phyloP scores from a whole-genome alignment of 1,140 invertebrate species.

The Calephelis virginiensis region DNA sequence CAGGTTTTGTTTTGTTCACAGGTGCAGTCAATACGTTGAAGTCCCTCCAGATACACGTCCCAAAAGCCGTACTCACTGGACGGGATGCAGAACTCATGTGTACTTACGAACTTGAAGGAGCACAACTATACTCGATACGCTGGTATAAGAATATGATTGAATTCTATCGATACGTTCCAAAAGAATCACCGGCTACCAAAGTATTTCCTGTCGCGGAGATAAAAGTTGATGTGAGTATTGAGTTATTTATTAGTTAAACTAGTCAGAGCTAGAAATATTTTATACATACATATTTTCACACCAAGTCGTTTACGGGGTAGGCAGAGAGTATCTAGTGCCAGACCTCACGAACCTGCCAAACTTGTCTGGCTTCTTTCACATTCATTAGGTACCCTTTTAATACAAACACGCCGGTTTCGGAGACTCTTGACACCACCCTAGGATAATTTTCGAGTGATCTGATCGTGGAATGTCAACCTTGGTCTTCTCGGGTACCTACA shows the following conservation, averaged over 20 bases:
- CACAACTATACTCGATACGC: slow-evolving; percentile 88
- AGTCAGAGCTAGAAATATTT: too few species aligned
- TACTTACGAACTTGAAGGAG: slow-evolving; percentile 87
- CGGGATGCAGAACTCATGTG: slow-evolving; percentile 85
- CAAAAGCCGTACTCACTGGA: slow-evolving; percentile 80
- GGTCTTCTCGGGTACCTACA: too few species aligned
- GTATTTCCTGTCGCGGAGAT: slow-evolving; percentile 86
- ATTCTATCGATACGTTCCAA: slow-evolving; percentile 89
- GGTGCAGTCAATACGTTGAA: slow-evolving; percentile 69
- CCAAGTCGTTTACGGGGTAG: too few species aligned
- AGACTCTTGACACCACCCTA: too few species aligned
- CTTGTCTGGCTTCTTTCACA: too few species aligned
- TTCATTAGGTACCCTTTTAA: too few species aligned
- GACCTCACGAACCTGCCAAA: too few species aligned
- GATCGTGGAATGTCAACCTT: too few species aligned
- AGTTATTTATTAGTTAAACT: background rate
- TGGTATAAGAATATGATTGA: slow-evolving; percentile 90
- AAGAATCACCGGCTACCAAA: slow-evolving; percentile 85
- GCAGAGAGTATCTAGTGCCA: too few species aligned
- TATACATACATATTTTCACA: too few species aligned
- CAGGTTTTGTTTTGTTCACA: slow-evolving; percentile 36
- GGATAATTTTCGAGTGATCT: too few species aligned
- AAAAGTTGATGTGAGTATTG: slow-evolving; percentile 88
- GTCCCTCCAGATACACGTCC: slow-evolving; percentile 80
- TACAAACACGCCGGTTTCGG: too few species aligned